Conservation (phyloP, 2,113 vertebrate species). For the Amphilophus citrinellus region DNA sequence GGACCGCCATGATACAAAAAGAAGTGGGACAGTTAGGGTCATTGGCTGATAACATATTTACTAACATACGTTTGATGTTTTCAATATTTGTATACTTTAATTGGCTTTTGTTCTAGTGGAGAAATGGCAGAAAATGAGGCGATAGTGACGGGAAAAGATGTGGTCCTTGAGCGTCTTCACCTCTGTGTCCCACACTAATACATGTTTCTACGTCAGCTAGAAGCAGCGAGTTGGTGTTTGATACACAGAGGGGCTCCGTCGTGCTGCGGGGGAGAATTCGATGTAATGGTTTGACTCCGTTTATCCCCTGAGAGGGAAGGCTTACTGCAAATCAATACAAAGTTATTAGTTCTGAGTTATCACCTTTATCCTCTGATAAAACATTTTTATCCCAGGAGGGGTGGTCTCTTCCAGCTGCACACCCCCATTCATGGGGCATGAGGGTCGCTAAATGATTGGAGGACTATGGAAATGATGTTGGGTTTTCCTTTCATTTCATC, state of each 20-base stretch:
- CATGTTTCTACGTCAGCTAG: background rate
- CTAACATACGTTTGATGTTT: too few species aligned
- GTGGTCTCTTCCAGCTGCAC: background rate
- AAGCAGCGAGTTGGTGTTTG: background rate
- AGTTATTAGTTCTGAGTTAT: constrained; percentile 11
- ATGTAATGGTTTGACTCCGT: background rate
- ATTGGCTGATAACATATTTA: too few species aligned
- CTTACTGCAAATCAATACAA: constrained; percentile 1
- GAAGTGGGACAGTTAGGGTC: too few species aligned
- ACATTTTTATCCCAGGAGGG: background rate
- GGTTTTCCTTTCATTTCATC: background rate
- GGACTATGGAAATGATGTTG: background rate
- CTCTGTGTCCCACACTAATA: background rate
- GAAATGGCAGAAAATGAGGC: too few species aligned
- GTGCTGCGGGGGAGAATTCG: background rate
- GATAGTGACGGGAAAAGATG: too few species aligned
- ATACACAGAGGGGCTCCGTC: background rate
- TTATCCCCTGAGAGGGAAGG: background rate
- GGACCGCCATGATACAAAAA: too few species aligned
- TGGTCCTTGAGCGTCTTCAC: too few species aligned
- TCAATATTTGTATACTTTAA: too few species aligned
- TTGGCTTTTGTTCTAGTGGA: too few species aligned
- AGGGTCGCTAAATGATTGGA: background rate
- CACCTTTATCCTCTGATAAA: background rate
- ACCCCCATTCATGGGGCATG: background rate